Base-by-base conservation (phyloP, 1,140 invertebrate species). In the Coptotermes formosanus region DNA sequence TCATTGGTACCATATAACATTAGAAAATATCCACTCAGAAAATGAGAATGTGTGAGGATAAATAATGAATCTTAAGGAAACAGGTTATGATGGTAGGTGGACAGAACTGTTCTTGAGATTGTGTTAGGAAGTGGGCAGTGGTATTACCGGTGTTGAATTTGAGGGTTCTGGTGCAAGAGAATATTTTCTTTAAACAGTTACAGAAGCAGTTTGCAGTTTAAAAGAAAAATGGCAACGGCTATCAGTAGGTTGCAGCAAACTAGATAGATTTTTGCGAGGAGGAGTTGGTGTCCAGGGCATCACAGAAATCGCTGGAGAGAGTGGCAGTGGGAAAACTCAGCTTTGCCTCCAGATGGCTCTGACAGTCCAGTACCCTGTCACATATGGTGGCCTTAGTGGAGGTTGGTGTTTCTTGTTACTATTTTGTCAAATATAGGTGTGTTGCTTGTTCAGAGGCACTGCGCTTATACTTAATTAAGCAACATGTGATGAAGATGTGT, bases 301-400 rank as follows among this genome's bases (percentile, higher is more conserved):
- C 16, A 93, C 92, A 84, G 92, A 93, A 89, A 90, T 93, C 85
- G 87, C 89, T 86, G 92, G 92, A 14, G 92, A 92, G 88, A 92
- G 92, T 89, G 91, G 90, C 2, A 89, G 89, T 89, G 92, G 92
- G 43, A 93, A 93, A 88, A 92, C 96, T 2, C 97, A 98, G 91
- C 89, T 98, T 25, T 95, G 94, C 88, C 90, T 98, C 45, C 96
- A 97, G 91, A 89, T 97, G 9, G 91, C 93, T 64, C 89, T 95
- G 12, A 92, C 91, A 85, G 92, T 92, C n/a, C 94, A 95, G 89
- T 90, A 93, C 85, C 91, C 93, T 30, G 81, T 82, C 82, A 82
- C 87, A 32, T 55, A 89, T 30, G 91, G 93, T 83, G 92, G 93
- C 64, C 88, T 93, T 59, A 89, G 89, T 85, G 90, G 91, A 89